Conservation (phyloP, 2,113 vertebrate species). For the Psammodynastes pulverulentus region DNA sequence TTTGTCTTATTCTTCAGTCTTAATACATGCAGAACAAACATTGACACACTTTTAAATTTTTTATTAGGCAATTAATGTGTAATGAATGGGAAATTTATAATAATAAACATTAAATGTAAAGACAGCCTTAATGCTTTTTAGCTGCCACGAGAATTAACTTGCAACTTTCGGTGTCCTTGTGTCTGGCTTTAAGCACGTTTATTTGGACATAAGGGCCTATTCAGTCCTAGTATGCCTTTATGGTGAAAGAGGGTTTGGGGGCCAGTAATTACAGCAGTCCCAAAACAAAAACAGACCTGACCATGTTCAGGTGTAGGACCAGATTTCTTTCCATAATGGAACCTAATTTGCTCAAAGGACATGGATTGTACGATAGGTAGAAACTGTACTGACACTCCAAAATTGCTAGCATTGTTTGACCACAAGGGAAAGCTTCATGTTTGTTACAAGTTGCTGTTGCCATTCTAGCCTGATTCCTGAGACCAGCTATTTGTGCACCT, state of each 20-base stretch:
- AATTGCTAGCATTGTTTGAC: neutral
- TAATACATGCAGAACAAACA: constrained; percentile 12
- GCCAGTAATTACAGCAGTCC: neutral
- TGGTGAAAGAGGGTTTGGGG: neutral
- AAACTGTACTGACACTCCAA: neutral
- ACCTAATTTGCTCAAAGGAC: neutral
- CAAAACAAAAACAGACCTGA: neutral
- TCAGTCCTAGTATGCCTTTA: neutral
- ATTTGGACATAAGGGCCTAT: neutral
- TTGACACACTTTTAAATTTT: constrained; percentile 21
- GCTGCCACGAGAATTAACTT: constrained; percentile 5
- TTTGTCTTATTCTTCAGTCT: constrained; percentile 23
- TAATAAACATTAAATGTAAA: constrained; percentile 25
- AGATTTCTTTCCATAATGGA: neutral
- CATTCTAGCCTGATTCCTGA: neutral
- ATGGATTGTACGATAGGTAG: neutral
- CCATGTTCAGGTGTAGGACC: neutral
- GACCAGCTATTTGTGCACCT: neutral
- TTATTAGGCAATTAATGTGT: constrained; percentile 35
- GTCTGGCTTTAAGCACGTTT: neutral
- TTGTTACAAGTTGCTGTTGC: neutral
- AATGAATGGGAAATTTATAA: constrained; percentile 34
- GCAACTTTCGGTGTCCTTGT: neutral
- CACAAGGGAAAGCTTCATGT: neutral
- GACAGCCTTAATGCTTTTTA: constrained; percentile 13